phyloP scores from a whole-genome alignment of 1,140 invertebrate species.

The Nasonia vitripennis region DNA sequence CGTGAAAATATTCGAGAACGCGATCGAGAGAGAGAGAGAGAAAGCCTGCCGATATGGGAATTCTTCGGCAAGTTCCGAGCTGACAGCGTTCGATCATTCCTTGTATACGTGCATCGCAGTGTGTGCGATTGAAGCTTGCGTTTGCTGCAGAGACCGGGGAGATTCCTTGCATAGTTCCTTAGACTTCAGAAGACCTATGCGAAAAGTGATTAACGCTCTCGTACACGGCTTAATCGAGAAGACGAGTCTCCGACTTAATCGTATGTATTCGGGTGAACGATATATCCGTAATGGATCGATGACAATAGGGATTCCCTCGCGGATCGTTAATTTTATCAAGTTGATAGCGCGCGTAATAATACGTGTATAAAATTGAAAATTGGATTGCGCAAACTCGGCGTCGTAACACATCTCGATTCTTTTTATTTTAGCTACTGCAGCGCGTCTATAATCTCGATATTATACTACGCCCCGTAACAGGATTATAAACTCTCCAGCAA shows the following conservation, averaged over 20 bases:
- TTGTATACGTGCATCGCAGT: not conserved
- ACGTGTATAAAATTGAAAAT: too few relatives aligned
- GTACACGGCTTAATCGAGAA: constrained; percentile 28
- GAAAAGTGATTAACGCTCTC: not conserved
- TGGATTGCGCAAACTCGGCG: too few relatives aligned
- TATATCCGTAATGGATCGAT: too few relatives aligned
- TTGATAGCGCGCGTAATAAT: too few relatives aligned
- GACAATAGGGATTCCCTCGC: too few relatives aligned
- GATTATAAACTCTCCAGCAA: not conserved
- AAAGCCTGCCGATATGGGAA: constrained; percentile 61
- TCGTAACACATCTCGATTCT: too few relatives aligned
- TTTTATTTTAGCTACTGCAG: too few relatives aligned
- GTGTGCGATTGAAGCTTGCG: not conserved
- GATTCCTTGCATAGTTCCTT: constrained; percentile 61
- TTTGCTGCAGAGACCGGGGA: constrained; percentile 32
- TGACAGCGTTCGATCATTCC: constrained; percentile 50
- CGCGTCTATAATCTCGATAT: too few relatives aligned
- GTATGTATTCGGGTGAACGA: too few relatives aligned
- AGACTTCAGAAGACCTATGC: not conserved
- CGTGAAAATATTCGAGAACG: constrained; percentile 57
- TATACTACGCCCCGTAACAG: not conserved
- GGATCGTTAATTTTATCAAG: too few relatives aligned
- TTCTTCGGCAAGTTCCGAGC: constrained; percentile 60
- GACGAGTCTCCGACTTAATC: too few relatives aligned
- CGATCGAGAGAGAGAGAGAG: not conserved